Base-by-base conservation (phyloP, 2,888 invertebrate species). In the Coremacera marginata region DNA sequence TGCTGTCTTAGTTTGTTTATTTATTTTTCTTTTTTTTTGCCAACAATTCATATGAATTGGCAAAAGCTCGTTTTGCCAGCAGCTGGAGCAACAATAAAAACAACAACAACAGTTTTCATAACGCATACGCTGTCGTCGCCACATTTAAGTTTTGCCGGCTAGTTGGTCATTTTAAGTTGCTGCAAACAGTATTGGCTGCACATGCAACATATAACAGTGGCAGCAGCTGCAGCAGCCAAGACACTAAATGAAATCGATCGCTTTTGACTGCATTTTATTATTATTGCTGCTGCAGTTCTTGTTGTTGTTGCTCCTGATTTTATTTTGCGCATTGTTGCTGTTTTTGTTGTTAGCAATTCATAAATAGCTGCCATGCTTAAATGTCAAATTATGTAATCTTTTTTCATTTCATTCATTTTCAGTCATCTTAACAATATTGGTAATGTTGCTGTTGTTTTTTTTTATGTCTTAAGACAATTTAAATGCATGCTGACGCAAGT, bases 221-320 rank as follows among this genome's bases (percentile, higher is more conserved):
- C 60, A 60, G 37, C 57, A 22, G 25, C 71, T 37, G 57, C 57
- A 22, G 22, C 55, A 19, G 5, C 65, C 34, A 63, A 34, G 65
- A 19, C 67, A 67, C 65, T 22, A 34, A 75, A 68, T 68, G 75
- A 75, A 75, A 68, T 68, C 70, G 62, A 76, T 76, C 76, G 60
- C 63, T 34, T 62, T 70, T 62, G 52, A 49, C 37, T 60, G 51
- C 57, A 16, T 70, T 70, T 70, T 68, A 74, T 75, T 75, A 52
- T 71, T 70, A 52, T 70, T 52, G 25, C 65, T 57, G 25, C 44
- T 76, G 57, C 37, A 65, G 57, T 27, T 77, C 63, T 57, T 67
- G 62, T 16, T 70, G 72, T 77, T 78, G 31, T 34, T 75, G 51
- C 25, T 65, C 19, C 72, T 75, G 60, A 34, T 72, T 62, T 25